Conservation (phyloP, 2,888 invertebrate genomes). For the Callyntrura sp. region DNA sequence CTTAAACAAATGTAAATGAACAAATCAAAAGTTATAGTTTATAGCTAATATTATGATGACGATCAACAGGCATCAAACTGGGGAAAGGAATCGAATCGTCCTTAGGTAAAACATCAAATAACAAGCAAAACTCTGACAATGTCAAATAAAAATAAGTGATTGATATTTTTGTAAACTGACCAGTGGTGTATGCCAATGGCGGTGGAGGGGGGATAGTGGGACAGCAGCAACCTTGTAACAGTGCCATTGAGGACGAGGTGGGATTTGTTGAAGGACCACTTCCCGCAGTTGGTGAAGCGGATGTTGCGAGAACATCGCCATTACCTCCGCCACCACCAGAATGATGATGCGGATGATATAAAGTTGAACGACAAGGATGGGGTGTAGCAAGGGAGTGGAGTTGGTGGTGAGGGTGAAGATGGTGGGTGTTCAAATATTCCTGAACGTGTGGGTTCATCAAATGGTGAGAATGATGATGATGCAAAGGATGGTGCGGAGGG, state of each 20-base stretch:
- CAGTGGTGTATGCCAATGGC: conserved; percentile 59
- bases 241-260: conserved; percentile 28
- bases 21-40: not conserved
- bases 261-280: conserved; percentile 26
- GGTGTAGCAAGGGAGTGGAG: not conserved
- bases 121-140: not conserved
- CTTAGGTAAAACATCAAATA: not conserved
- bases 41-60: not conserved
- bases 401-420: conserved; percentile 66
- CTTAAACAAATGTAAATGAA: not conserved
- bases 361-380: conserved; percentile 24
- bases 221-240: conserved; percentile 62
- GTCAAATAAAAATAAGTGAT: conserved; percentile 21
- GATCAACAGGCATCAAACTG: not conserved
- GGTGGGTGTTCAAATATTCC: conserved; percentile 83
- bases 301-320: conserved; percentile 35
- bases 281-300: conserved; percentile 22
- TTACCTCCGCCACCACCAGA: conserved; percentile 30
- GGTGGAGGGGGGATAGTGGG: conserved; percentile 68
- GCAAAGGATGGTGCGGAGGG: conserved; percentile 39
- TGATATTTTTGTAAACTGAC: conserved; percentile 37
- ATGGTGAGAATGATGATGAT: conserved; percentile 82
- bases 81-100: not conserved
- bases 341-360: conserved; percentile 33
- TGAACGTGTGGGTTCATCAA: conserved; percentile 83